Conservation (phyloP, 2,113 vertebrate species). For the Gallinago paraguaiae region DNA sequence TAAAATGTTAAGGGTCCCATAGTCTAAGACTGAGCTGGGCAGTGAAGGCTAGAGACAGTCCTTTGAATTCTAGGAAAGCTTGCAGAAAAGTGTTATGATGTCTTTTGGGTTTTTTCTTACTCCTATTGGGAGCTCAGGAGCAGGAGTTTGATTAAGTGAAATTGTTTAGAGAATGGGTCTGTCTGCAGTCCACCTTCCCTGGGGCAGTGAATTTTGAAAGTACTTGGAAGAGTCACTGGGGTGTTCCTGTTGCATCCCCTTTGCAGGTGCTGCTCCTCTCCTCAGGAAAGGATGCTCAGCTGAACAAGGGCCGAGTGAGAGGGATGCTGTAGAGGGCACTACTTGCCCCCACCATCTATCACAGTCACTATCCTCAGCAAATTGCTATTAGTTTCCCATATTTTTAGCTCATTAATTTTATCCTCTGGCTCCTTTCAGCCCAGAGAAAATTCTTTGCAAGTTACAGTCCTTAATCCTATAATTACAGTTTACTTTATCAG, state of each 20-base stretch:
- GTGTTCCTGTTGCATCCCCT: background rate
- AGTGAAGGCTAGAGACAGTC: no score
- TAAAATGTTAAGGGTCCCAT: background rate
- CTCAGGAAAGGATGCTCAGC: background rate
- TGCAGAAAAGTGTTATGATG: background rate
- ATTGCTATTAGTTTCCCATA: background rate
- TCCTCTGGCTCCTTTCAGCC: background rate
- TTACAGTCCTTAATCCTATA: background rate
- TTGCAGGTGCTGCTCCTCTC: background rate
- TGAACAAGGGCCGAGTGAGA: background rate
- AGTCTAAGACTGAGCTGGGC: background rate
- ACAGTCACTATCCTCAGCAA: background rate
- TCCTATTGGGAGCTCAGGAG: accelerated
- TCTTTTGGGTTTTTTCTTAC: background rate
- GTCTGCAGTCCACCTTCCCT: background rate
- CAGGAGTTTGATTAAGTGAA: background rate
- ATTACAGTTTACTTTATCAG: background rate
- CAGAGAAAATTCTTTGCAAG: background rate
- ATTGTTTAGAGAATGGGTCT: background rate
- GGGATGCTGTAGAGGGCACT: background rate
- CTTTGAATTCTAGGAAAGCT: background rate
- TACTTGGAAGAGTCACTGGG: background rate
- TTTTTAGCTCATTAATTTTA: constrained; percentile 13
- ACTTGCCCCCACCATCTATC: background rate
- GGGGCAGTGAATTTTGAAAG: background rate